Evolutionary conservation across 2,888 invertebrate species (phyloP), one percentile per base, ranked within the genome.

Genomic region (Lobophora halterata): DNA sequence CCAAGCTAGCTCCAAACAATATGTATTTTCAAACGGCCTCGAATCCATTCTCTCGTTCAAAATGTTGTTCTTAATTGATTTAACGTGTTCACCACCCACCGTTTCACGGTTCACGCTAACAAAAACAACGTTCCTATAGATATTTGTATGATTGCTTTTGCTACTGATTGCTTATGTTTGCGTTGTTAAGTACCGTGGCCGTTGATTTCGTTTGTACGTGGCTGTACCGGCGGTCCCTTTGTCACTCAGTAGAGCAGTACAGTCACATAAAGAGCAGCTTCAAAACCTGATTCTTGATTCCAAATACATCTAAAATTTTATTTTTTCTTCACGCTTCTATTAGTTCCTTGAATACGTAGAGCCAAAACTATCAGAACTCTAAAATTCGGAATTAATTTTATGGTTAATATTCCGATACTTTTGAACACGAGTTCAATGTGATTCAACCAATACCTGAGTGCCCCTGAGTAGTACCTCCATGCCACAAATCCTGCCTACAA

Each of bases 131-230:
- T 36, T 52, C 53, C 57, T 54, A 57, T 61, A 61, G 57, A 61
- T 69, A 66, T 65, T 57, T 59, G 68, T 70, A 67, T 71, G 73
- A 71, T 71, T 64, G 59, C 65, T 61, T 61, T 50, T 64, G 74
- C 76, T 73, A 76, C 79, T 70, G 77, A 70, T 68, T 57, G 60
- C 59, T 62, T 73, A 71, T 83, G 72, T 83, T 83, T 82, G 71
- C 69, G 65, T 73, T 75, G 71, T 65, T 77, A 73, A 83, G 83
- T 80, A 76, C 71, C 74, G 68, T 63, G 62, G 64, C 65, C 54
- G 60, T 55, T 64, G 61, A 67, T 68, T 62, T 53, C 55, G 65
- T 64, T 58, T 52, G 69, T 72, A 70, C 75, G 71, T 76, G 73
- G 71, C 65, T 65, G 58, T 58, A 59, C 58, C 52, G n/a, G 77